Evolutionary conservation across 2,888 invertebrate genomes (phyloP).

Genomic region (Gortyna flavago): DNA sequence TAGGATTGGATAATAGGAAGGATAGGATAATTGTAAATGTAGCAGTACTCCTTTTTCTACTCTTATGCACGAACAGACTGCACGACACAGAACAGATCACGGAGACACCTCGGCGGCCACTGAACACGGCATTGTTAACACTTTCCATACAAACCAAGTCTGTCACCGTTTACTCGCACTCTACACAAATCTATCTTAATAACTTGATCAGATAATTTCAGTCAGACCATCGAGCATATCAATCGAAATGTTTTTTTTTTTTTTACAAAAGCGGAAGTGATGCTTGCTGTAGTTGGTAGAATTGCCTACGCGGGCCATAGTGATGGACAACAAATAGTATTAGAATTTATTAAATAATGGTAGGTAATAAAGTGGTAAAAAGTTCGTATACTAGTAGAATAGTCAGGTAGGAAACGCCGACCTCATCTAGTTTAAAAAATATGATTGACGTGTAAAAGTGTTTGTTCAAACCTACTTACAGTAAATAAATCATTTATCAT

Average conservation of each 20-base stretch:
- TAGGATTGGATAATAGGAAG: neutral
- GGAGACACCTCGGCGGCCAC: neutral
- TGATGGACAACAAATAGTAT: constrained; percentile 48
- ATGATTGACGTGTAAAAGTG: no score
- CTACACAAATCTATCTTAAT: neutral
- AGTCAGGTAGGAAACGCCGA: no score
- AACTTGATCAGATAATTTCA: neutral
- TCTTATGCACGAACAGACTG: no score
- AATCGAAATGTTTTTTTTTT: constrained; percentile 10
- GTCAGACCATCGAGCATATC: constrained; percentile 37
- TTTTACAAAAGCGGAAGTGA: constrained; percentile 61
- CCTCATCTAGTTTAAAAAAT: no score
- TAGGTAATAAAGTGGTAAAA: neutral
- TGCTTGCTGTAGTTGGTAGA: constrained; percentile 59
- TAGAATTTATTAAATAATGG: neutral
- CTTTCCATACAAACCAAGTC: neutral
- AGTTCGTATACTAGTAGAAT: no score
- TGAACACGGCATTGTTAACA: neutral
- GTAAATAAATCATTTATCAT: no score
- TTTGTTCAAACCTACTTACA: no score
- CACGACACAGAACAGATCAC: no score
- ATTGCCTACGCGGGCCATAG: constrained; percentile 55
- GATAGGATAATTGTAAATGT: neutral
- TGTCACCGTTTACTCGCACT: neutral
- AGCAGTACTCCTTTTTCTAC: no score